Evolutionary conservation across 2,888 invertebrate genomes (phyloP), one percentile per base, ranked within the genome.

Genomic region (Nomada flava): DNA sequence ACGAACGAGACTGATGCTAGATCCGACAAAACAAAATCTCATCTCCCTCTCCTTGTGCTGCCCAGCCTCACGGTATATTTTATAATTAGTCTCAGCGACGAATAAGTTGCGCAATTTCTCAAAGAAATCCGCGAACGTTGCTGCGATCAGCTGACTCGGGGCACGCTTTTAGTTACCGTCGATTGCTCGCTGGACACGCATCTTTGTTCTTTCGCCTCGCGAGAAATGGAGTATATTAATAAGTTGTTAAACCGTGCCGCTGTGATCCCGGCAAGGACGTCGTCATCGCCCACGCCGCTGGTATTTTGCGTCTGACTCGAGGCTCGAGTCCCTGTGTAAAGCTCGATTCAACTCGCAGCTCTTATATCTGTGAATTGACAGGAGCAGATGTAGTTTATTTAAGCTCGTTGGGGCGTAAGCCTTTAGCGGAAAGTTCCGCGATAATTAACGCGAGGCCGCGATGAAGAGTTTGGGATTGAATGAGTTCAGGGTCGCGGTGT

Each of bases 221-320:
- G 23, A 68, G 23, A 23, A 50, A 92, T 92, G 91, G 91, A 92
- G 47, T 92, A 90, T 75, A 91, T 92, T 76, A 91, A 91, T 87
- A 90, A 89, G 65, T 82, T 92, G 44, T 78, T 92, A 59, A 86
- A 91, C 77, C 90, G 91, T 36, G 63, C 85, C 55, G 83, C 82
- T 9, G 78, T 84, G 15, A 87, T 78, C 57, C 75, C 85, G n/a
- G 47, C 82, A 62, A 84, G 84, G 52, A 84, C 90, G 50, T 73
- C 80, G 26, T 36, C 69, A 5, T 87, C 90, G 72, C 85, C 88
- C 63, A 86, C 86, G 65, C 83, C 76, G 29, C 82, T 76, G 88
- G 88, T 90, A 88, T 77, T 78, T 79, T 70, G 23, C 65, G 53
- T 57, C 57, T 59, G 20, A 72, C n/a, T 44, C 15, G 26, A n/a